These are phyloP conservation scores for Drosophila lacertosa DNA, from an alignment of 1,140 invertebrate genomes.

Conservation along the genomic window DNA sequence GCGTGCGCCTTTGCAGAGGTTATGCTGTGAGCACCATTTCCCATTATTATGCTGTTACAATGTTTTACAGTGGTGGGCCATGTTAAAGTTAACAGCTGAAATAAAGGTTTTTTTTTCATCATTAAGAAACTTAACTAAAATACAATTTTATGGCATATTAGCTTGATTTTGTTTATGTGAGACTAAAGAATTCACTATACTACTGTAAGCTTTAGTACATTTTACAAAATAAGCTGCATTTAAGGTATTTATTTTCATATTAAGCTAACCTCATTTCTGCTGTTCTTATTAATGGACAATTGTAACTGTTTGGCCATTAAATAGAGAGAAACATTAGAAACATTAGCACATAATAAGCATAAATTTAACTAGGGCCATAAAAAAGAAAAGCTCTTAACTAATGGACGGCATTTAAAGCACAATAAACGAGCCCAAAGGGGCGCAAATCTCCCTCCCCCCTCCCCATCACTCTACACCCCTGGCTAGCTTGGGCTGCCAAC, in stretches of 20 bases:
- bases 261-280: neutral
- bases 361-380: slow-evolving; percentile 49
- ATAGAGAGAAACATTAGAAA: slow-evolving; percentile 46
- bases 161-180: too few relatives aligned
- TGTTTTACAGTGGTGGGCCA: slow-evolving; percentile 7
- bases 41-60: slow-evolving; percentile 1
- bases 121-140: too few relatives aligned
- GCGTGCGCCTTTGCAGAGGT: slow-evolving; percentile 15
- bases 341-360: slow-evolving; percentile 72
- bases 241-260: too few relatives aligned
- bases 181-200: too few relatives aligned
- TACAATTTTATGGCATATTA: neutral
- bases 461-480: neutral
- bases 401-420: slow-evolving; percentile 63
- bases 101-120: neutral
- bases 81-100: neutral
- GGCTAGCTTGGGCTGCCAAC: slow-evolving; percentile 11
- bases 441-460: slow-evolving; percentile 20
- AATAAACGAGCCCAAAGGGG: slow-evolving; percentile 59
- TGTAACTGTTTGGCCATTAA: slow-evolving; percentile 22
- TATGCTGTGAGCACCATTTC: slow-evolving; percentile 31
- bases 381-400: slow-evolving; percentile 46
- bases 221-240: too few relatives aligned
- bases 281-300: neutral
- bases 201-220: too few relatives aligned